Conservation (phyloP, 2,113 vertebrate genomes). For the Capreolus pygargus region DNA sequence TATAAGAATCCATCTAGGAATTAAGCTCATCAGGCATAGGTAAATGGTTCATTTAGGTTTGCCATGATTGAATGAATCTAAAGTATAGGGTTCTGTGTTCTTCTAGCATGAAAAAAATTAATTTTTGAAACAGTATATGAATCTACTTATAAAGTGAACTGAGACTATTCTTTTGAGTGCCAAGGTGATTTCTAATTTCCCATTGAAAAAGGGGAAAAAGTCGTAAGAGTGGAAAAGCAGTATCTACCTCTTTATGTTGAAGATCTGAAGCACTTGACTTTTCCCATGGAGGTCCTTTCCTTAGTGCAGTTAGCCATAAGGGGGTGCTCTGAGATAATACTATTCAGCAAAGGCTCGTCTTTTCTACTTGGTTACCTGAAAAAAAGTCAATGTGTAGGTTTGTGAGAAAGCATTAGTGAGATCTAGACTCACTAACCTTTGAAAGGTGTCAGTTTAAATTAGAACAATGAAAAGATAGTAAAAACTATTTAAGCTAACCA, state of each 20-base stretch:
- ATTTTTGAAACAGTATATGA: not conserved
- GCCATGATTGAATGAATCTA: not conserved
- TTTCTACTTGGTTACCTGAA: not conserved
- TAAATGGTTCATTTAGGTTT: constrained; percentile 15
- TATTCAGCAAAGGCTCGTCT: not conserved
- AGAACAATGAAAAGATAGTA: not conserved
- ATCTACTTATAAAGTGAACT: not conserved
- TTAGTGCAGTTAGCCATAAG: constrained; percentile 67
- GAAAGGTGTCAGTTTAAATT: constrained; percentile 2
- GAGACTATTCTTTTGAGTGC: not conserved
- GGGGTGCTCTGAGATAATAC: constrained; percentile 70
- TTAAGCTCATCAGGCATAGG: not conserved
- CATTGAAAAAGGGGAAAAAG: not conserved
- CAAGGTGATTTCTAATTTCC: not conserved
- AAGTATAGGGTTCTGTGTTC: not conserved
- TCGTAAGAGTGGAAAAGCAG: not conserved
- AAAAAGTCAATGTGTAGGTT: not conserved
- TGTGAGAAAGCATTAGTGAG: not conserved
- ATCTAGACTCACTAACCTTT: not conserved
- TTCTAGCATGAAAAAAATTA: not conserved
- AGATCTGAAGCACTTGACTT: not conserved
- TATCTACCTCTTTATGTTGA: not conserved
- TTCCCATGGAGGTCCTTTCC: not conserved
- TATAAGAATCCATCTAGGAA: constrained; percentile 4
- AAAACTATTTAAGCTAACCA: not conserved